These are phyloP conservation scores for Periophthalmodon schlosseri DNA, from an alignment of 2,113 vertebrate species.

Conservation along the genomic window DNA sequence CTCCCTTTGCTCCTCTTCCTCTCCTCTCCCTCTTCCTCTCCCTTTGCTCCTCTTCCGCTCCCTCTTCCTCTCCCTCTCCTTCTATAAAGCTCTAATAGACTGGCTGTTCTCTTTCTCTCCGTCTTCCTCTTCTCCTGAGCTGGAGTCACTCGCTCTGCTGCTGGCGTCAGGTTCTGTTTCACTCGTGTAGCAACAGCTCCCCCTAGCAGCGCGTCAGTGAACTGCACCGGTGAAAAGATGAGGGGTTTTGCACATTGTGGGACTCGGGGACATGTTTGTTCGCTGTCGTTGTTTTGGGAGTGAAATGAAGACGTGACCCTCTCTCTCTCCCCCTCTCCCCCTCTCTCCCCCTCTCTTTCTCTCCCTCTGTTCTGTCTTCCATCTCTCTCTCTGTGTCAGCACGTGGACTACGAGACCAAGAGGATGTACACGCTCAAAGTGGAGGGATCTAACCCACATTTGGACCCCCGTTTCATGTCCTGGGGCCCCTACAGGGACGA, in stretches of 20 bases:
- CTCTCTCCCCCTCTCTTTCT: too few relatives aligned
- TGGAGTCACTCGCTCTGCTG: background rate
- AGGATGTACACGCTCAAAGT: constrained; percentile 90
- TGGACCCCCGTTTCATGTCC: constrained; percentile 90
- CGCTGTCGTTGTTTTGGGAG: background rate
- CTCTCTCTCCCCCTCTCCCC: background rate
- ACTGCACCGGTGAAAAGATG: constrained; percentile 1
- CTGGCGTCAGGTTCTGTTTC: background rate
- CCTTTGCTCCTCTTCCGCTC: background rate
- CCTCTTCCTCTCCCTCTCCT: too few relatives aligned
- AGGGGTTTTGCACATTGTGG: background rate
- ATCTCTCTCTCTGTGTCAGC: constrained; percentile 64
- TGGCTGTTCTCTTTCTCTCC: constrained; percentile 6
- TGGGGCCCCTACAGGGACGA: constrained; percentile 97
- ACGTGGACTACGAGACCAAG: constrained; percentile 93
- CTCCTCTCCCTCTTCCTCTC: background rate
- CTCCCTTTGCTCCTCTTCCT: too few relatives aligned
- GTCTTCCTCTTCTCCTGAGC: background rate
- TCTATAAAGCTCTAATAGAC: constrained; percentile 9
- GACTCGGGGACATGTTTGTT: background rate
- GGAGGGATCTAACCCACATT: constrained; percentile 89
- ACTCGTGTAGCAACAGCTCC: constrained; percentile 72
- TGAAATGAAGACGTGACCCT: background rate
- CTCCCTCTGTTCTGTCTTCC: background rate
- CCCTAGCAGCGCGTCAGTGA: constrained; percentile 48